A percentile compares a stretch with the other conserved stretches of the same genome.
Evolutionary conservation across 2,113 vertebrate species (phyloP).

Genomic region (Fukomys damarensis): DNA sequence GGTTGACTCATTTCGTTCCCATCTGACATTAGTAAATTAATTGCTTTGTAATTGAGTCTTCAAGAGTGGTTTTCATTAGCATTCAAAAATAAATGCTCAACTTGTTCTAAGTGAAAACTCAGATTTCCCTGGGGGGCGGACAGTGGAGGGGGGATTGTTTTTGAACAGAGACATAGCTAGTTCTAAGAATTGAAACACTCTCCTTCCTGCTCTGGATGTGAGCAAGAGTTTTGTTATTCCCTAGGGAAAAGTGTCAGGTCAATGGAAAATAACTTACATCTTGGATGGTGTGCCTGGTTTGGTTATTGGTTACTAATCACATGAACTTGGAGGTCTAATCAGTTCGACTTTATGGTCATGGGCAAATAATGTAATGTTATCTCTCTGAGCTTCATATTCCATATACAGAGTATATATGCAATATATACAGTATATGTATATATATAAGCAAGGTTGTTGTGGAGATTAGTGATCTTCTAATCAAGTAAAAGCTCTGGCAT

Average conservation of each 20-base stretch:
- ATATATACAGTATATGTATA: no score
- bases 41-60: constrained; percentile 64
- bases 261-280: neutral
- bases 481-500: neutral
- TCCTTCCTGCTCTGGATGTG: neutral
- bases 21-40: constrained; percentile 63
- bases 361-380: neutral
- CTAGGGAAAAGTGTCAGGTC: neutral
- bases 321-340: neutral
- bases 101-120: constrained; percentile 64
- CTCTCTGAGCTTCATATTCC: neutral
- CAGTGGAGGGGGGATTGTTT: neutral
- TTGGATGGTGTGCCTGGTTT: neutral
- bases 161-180: neutral
- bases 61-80: constrained; percentile 66
- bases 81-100: constrained; percentile 53
- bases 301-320: neutral
- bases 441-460: neutral
- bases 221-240: neutral
- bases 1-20: constrained; percentile 70
- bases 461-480: neutral
- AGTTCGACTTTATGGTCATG: neutral
- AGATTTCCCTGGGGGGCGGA: constrained; percentile 48
- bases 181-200: neutral
- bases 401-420: neutral